Percentiles rank a stretch among this genome's conserved stretches.
These are phyloP conservation scores for Eidolon helvum DNA, from an alignment of 2,113 vertebrate species.

Conservation along the genomic window DNA sequence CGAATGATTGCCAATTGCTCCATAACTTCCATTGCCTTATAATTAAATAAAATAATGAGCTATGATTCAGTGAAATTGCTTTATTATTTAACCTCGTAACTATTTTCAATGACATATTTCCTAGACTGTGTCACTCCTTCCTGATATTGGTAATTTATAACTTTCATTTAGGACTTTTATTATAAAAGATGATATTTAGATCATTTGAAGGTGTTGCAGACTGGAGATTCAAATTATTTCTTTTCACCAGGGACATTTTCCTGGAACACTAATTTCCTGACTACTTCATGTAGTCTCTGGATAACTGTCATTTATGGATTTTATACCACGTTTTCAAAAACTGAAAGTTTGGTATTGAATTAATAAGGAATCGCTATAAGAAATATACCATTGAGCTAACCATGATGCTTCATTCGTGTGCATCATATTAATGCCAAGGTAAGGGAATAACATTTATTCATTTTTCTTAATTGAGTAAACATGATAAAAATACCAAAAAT, in stretches of 20 bases:
- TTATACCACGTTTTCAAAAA: slow-evolving; percentile 6
- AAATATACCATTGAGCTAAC: neutral
- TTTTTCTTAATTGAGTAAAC: neutral
- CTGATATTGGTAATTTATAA: slow-evolving; percentile 56
- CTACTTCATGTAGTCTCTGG: slow-evolving; percentile 56
- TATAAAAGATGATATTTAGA: slow-evolving; percentile 37
- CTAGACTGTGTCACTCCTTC: slow-evolving; percentile 51
- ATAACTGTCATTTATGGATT: slow-evolving; percentile 55
- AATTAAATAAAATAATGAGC: slow-evolving; percentile 76
- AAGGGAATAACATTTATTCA: neutral
- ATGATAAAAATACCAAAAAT: neutral
- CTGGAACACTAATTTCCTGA: slow-evolving; percentile 45
- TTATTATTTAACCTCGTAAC: slow-evolving; percentile 8
- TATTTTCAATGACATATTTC: slow-evolving; percentile 58
- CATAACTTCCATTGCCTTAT: slow-evolving; percentile 55
- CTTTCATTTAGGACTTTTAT: slow-evolving; percentile 31
- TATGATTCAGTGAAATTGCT: slow-evolving; percentile 60
- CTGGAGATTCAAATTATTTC: slow-evolving; percentile 61
- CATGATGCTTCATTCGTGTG: neutral
- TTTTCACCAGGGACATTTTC: slow-evolving; percentile 32
- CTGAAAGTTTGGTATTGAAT: slow-evolving; percentile 41
- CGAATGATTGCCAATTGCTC: slow-evolving; percentile 67
- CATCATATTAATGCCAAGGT: neutral
- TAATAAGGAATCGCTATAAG: slow-evolving; percentile 22
- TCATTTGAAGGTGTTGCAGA: slow-evolving; percentile 3